phyloP scores from a whole-genome alignment of 2,113 vertebrate genomes.

The Dissostichus mawsoni region DNA sequence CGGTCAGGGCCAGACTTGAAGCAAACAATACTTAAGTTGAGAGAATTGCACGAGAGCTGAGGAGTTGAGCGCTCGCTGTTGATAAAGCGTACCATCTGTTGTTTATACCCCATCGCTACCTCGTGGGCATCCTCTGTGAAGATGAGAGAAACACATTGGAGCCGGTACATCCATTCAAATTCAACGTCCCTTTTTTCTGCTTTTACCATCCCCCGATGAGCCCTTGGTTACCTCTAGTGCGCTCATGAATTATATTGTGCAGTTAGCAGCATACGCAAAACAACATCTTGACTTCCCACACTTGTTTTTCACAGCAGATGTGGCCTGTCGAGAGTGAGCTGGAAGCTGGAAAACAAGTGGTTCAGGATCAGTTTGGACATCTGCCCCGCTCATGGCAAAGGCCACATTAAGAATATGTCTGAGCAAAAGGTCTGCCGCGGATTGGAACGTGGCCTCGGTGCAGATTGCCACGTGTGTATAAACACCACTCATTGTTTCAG shows the following conservation, averaged over 20 bases:
- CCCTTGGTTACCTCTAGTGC: neutral
- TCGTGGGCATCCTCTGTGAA: constrained; percentile 58
- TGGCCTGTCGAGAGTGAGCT: neutral
- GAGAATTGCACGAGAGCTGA: constrained; percentile 25
- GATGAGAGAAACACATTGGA: constrained; percentile 42
- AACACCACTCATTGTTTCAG: neutral
- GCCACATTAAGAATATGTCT: constrained; percentile 24
- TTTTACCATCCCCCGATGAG: constrained; percentile 15
- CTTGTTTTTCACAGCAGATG: constrained; percentile 14
- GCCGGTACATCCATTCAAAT: constrained; percentile 28
- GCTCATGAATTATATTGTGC: constrained; percentile 1
- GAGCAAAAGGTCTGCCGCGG: constrained; percentile 13
- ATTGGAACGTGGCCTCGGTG: neutral
- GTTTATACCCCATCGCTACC: constrained; percentile 45
- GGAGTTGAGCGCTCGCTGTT: constrained; percentile 24
- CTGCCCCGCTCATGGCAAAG: constrained; percentile 41
- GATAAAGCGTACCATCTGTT: constrained; percentile 66
- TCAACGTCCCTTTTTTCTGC: constrained; percentile 12
- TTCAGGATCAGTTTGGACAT: constrained; percentile 30
- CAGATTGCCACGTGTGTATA: neutral
- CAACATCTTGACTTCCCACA: neutral
- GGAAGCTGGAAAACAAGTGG: neutral
- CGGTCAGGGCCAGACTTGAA: constrained; percentile 6
- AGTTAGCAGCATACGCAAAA: constrained; percentile 1
- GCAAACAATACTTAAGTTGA: constrained; percentile 54